Base-by-base conservation (phyloP, 2,113 vertebrate genomes). In the Oxygymnocypris stewartii region DNA sequence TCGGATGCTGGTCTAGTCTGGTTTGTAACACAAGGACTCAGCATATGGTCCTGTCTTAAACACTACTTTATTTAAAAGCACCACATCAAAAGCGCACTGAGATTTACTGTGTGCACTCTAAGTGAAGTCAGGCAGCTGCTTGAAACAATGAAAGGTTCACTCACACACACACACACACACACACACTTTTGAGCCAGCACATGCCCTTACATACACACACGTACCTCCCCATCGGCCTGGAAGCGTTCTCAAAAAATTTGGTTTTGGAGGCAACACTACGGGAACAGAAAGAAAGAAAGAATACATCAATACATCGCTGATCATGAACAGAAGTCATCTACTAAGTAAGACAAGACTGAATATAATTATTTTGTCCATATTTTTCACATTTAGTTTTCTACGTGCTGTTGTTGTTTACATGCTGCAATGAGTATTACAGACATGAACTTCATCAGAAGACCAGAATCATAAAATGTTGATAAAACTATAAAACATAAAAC, bases 231-330 rank as follows among this genome's bases (percentile, higher is more conserved):
- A 93, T 95, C 87, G 96, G 93, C 90, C 90, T 95, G 71, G 98
- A 98, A 79, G 97, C 97, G 0, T 96, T 97, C 94, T 99, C 98
- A 91, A 99, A 99, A 94, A 99, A 99, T 92, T 96, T 98, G 57
- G 97, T 95, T 92, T 97, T 97, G 14, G 97, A 98, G 75, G 98
- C 97, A 89, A 99, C 98, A 65, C 98, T 99, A 92, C 54, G 82
- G 75, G 88, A 73, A 84, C n/a, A n/a, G n/a, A n/a, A 77, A 28
- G 54, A 16, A 13, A 47, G 54, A 85, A 88, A 87, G 85, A 25
- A 83, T 37, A 81, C 71, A 69, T 31, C 31, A 80, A 61, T 42
- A 3, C 8, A 78, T 78, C 9, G 1, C 37, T 42, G 69, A 40
- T 40, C 18, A 9, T 23, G 9, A 40, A 69, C 3, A 31, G 10